phyloP scores from a whole-genome alignment of 2,888 invertebrate genomes.

The Drosophila mulleri region DNA sequence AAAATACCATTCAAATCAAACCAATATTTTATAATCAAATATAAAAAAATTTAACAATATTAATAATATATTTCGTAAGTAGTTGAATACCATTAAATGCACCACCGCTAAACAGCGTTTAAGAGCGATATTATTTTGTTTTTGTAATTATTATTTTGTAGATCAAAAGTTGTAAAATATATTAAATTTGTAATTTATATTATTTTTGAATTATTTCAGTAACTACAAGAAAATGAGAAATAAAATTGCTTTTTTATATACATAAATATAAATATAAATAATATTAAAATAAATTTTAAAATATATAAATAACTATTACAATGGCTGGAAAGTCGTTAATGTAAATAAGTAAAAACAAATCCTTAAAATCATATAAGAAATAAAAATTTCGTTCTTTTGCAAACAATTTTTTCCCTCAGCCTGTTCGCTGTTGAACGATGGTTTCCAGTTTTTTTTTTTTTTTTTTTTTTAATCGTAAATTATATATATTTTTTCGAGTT shows the following conservation, averaged over 20 bases:
- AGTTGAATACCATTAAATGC: slow-evolving; percentile 35
- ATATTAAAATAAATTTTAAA: too few relatives aligned
- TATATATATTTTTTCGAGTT: slow-evolving; percentile 9
- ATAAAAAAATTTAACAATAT: slow-evolving; percentile 9
- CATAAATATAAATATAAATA: too few relatives aligned
- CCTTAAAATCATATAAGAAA: neutral
- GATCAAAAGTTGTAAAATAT: too few relatives aligned
- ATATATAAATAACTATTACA: too few relatives aligned
- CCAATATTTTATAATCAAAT: neutral
- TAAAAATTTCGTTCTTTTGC: neutral
- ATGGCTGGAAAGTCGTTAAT: too few relatives aligned
- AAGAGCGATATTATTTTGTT: neutral
- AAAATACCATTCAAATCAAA: slow-evolving; percentile 23
- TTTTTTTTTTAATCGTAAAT: slow-evolving; percentile 14
- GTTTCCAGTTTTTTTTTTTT: too few relatives aligned
- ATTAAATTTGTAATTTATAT: too few relatives aligned
- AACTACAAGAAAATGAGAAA: neutral
- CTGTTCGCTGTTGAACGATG: slow-evolving; percentile 31
- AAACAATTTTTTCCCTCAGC: neutral
- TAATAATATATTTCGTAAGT: neutral
- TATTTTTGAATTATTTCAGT: too few relatives aligned
- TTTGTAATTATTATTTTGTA: too few relatives aligned
- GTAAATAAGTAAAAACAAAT: neutral
- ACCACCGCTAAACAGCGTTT: slow-evolving; percentile 41
- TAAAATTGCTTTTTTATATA: too few relatives aligned